Conservation (phyloP, 53 echinoderm and acorn worm species). For the Zoroaster sp. region DNA sequence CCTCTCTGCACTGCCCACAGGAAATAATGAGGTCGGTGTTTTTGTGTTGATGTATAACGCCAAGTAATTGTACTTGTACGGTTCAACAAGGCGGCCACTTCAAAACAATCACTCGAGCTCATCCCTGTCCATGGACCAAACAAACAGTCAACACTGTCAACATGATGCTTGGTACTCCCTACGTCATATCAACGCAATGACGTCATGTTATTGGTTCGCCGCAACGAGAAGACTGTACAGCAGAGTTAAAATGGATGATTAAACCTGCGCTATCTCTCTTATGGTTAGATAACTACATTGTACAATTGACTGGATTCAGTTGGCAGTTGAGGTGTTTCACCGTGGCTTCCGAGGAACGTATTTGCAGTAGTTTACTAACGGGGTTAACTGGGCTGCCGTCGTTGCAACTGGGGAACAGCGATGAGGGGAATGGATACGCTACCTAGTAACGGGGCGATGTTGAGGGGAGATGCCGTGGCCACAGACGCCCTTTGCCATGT, state of each 20-base stretch:
- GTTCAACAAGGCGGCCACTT: too few species aligned
- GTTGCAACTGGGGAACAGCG: neutral
- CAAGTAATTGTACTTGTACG: too few species aligned
- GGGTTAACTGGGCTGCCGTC: neutral
- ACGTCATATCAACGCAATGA: slow-evolving; percentile 30
- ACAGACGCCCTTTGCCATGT: slow-evolving; percentile 10
- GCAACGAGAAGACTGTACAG: neutral
- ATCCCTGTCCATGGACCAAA: neutral
- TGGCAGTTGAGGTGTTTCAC: neutral
- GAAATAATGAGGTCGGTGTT: too few species aligned
- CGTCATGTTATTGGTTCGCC: slow-evolving; percentile 7
- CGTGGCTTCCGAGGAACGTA: neutral
- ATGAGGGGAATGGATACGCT: slow-evolving; percentile 34
- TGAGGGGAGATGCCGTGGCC: slow-evolving; percentile 16
- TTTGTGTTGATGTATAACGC: too few species aligned
- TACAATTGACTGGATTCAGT: neutral
- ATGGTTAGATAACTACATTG: neutral
- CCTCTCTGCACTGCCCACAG: too few species aligned
- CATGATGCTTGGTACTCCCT: neutral
- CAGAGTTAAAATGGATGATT: neutral
- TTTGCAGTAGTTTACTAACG: neutral
- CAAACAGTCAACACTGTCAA: neutral
- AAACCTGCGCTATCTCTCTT: neutral
- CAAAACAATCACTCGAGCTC: neutral
- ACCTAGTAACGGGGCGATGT: neutral